Percentiles rank a stretch among this genome's conserved stretches.
phyloP scores from a whole-genome alignment of 2,888 invertebrate species.

The Odontothrips loti region DNA sequence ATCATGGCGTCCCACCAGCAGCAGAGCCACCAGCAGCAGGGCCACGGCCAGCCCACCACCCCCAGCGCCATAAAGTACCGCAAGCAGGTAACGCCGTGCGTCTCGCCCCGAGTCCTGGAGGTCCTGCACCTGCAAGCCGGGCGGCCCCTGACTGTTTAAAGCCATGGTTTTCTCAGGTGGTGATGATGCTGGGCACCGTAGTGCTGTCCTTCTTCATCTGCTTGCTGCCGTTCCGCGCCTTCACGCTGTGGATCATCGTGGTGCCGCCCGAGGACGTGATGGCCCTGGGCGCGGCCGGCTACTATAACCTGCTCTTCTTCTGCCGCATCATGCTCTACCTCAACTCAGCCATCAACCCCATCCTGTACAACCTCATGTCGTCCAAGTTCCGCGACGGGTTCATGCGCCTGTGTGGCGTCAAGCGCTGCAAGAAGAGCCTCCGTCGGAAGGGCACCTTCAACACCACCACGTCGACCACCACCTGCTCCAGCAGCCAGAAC shows the following conservation, averaged over 20 bases:
- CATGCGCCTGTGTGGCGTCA: constrained; percentile 58
- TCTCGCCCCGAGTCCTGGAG: too few relatives aligned
- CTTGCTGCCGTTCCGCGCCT: constrained; percentile 80
- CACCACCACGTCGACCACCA: constrained; percentile 56
- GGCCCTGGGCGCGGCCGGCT: constrained; percentile 67
- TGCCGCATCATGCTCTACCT: constrained; percentile 83
- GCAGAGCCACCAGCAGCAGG: constrained; percentile 30
- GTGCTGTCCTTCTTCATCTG: constrained; percentile 88
- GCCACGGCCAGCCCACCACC: constrained; percentile 14
- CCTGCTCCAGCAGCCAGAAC: constrained; percentile 35
- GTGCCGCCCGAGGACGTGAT: constrained; percentile 63
- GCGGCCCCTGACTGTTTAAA: too few relatives aligned
- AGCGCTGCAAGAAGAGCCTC: constrained; percentile 51
- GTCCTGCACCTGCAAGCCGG: too few relatives aligned
- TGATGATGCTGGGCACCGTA: constrained; percentile 84
- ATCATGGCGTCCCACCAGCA: constrained; percentile 58
- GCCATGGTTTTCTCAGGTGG: too few relatives aligned
- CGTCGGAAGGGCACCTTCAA: constrained; percentile 63
- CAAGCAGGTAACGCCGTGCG: constrained; percentile 65
- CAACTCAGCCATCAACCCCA: constrained; percentile 87
- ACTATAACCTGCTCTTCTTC: constrained; percentile 78
- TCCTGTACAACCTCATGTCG: constrained; percentile 87
- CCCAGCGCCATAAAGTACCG: constrained; percentile 60
- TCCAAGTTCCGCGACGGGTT: constrained; percentile 85
- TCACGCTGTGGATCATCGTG: constrained; percentile 77